A percentile compares a stretch with the other conserved stretches of the same genome.
phyloP scores from a whole-genome alignment of 1,140 invertebrate genomes.

The Zaprionus camerounensis region DNA sequence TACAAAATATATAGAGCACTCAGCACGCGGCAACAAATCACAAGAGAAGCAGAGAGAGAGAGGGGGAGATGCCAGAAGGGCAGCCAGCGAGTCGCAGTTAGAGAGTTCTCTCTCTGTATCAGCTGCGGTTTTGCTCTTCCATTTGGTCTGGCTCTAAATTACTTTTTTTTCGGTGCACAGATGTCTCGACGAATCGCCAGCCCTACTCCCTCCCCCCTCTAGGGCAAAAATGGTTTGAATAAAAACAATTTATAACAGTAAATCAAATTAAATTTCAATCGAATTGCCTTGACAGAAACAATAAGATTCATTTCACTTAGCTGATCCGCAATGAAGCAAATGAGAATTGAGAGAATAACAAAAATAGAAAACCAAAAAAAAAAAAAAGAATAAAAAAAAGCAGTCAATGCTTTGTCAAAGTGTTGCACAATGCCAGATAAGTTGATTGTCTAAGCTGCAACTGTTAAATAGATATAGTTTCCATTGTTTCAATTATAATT shows the following conservation, averaged over 20 bases:
- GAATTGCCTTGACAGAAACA: constrained; percentile 69
- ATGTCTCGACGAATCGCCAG: constrained; percentile 40
- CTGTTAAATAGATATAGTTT: not conserved
- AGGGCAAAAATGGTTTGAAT: constrained; percentile 50
- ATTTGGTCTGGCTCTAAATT: constrained; percentile 67
- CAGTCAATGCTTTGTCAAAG: not conserved
- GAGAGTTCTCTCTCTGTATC: constrained; percentile 25
- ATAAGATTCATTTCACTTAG: constrained; percentile 34
- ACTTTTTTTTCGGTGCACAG: constrained; percentile 68
- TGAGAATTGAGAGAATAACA: not conserved
- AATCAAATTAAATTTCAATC: constrained; percentile 82
- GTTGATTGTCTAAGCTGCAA: not conserved
- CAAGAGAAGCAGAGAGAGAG: constrained; percentile 7
- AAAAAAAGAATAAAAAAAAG: not conserved
- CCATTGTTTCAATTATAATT: not conserved
- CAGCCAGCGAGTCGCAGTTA: not conserved
- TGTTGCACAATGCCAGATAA: not conserved
- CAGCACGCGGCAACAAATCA: constrained; percentile 42
- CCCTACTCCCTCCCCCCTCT: not conserved
- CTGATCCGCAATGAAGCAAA: constrained; percentile 11
- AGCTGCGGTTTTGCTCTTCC: constrained; percentile 62
- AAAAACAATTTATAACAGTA: constrained; percentile 79
- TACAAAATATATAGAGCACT: constrained; percentile 70
- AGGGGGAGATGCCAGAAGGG: not conserved
- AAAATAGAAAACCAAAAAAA: not conserved